These are phyloP conservation scores for Drosophila kikkawai DNA, from an alignment of 1,140 invertebrate genomes.

Conservation along the genomic window DNA sequence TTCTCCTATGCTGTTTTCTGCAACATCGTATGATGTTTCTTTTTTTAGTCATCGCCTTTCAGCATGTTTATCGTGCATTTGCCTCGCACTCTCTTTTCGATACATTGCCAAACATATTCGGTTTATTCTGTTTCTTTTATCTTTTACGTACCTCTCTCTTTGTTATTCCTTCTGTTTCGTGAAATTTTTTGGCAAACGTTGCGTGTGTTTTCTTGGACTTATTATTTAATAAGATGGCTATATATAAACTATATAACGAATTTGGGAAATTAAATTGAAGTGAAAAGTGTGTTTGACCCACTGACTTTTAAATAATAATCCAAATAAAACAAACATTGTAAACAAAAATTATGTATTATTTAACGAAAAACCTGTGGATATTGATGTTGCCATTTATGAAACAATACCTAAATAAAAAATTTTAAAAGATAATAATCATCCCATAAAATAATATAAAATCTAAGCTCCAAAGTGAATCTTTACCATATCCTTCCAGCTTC, in stretches of 20 bases:
- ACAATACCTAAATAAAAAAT: neutral
- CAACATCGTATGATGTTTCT: constrained; percentile 78
- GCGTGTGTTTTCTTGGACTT: constrained; percentile 40
- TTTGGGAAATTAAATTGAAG: constrained; percentile 9
- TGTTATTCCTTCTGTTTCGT: constrained; percentile 18
- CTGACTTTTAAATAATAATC: constrained; percentile 2
- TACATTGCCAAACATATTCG: constrained; percentile 49
- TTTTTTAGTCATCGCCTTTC: constrained; percentile 55
- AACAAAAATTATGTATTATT: neutral
- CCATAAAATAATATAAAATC: neutral
- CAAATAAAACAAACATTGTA: too few species aligned
- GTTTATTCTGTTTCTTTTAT: constrained; percentile 14
- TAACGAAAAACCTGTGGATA: neutral
- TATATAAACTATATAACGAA: constrained; percentile 4
- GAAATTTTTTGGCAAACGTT: constrained; percentile 51
- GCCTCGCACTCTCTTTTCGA: constrained; percentile 49
- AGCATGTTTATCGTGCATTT: constrained; percentile 62
- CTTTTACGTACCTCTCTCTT: neutral
- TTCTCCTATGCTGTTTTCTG: constrained; percentile 54
- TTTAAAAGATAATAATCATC: too few species aligned
- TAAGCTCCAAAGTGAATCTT: constrained; percentile 12
- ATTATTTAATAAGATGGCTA: constrained; percentile 41
- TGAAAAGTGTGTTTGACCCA: constrained; percentile 35
- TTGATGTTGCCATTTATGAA: neutral
- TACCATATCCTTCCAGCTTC: constrained; percentile 26